Evolutionary conservation across 2,797 vertebrate species (phyloP).

Genomic region (Lepidocolaptes lacrymiger): DNA sequence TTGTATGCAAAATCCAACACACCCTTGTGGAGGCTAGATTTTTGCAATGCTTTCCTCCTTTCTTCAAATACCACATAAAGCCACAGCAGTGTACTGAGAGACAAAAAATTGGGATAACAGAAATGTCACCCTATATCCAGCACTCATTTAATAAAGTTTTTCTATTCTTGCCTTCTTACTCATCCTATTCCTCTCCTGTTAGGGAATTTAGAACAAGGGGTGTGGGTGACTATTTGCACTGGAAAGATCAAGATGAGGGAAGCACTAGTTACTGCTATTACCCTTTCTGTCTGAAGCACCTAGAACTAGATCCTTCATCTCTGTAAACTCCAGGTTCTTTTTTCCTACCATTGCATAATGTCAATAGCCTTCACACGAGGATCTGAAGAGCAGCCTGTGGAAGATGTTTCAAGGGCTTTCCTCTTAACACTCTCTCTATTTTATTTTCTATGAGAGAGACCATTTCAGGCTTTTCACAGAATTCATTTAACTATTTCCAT

Average conservation of each 20-base stretch:
- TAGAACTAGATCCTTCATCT: neutral
- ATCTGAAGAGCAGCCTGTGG: neutral
- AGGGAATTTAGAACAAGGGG: too few relatives aligned
- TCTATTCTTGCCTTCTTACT: neutral
- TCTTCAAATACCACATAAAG: neutral
- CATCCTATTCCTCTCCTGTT: neutral
- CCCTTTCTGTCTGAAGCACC: neutral
- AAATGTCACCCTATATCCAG: neutral
- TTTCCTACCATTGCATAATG: neutral
- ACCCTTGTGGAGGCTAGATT: fast-evolving
- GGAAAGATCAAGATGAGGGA: neutral
- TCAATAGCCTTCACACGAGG: neutral
- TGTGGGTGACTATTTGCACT: neutral
- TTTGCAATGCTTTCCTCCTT: neutral
- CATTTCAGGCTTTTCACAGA: neutral
- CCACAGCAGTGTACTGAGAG: neutral
- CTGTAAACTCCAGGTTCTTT: neutral
- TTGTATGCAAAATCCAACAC: neutral
- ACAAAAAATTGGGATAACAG: neutral
- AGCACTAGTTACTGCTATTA: neutral
- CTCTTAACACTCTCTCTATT: neutral
- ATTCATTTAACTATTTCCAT: neutral
- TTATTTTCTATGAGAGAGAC: neutral
- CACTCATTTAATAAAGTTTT: neutral
- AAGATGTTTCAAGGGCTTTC: neutral